These are phyloP conservation scores for Sebastes iracundus DNA, from an alignment of 2,797 vertebrate genomes.

Conservation along the genomic window DNA sequence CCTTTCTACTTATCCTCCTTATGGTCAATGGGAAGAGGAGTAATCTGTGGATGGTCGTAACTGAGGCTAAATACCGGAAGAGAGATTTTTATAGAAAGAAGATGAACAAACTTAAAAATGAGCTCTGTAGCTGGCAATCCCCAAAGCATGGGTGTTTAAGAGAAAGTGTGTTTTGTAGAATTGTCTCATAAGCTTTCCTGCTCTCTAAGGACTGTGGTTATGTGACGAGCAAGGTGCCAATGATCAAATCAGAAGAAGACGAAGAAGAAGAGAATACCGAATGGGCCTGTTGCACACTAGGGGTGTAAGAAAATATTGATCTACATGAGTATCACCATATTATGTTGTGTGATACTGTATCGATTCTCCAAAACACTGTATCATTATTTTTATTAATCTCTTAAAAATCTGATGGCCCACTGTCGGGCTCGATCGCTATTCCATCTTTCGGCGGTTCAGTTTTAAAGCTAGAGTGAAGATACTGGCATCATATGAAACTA, in stretches of 20 bases:
- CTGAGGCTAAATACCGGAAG: not conserved
- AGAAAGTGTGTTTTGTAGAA: not conserved
- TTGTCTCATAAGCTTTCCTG: not conserved
- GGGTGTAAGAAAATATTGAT: too few relatives aligned
- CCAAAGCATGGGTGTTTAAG: not conserved
- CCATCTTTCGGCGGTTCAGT: too few relatives aligned
- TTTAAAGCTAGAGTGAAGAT: too few relatives aligned
- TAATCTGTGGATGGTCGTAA: not conserved
- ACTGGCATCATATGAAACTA: too few relatives aligned
- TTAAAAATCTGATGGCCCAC: too few relatives aligned
- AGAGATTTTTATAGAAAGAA: not conserved
- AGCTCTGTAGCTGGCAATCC: not conserved
- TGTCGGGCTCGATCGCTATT: too few relatives aligned
- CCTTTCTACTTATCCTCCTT: slow-evolving; percentile 15
- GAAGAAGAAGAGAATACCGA: not conserved
- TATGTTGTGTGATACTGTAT: too few relatives aligned
- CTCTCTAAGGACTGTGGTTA: not conserved
- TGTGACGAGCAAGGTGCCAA: not conserved
- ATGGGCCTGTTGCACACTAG: not conserved
- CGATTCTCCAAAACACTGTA: too few relatives aligned
- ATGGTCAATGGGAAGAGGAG: slow-evolving; percentile 3
- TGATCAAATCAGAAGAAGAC: not conserved
- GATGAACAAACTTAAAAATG: not conserved
- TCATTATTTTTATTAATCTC: too few relatives aligned
- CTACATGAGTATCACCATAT: too few relatives aligned